Base-by-base conservation (phyloP, 1,140 invertebrate species). In the Asbolus verrucosus region DNA sequence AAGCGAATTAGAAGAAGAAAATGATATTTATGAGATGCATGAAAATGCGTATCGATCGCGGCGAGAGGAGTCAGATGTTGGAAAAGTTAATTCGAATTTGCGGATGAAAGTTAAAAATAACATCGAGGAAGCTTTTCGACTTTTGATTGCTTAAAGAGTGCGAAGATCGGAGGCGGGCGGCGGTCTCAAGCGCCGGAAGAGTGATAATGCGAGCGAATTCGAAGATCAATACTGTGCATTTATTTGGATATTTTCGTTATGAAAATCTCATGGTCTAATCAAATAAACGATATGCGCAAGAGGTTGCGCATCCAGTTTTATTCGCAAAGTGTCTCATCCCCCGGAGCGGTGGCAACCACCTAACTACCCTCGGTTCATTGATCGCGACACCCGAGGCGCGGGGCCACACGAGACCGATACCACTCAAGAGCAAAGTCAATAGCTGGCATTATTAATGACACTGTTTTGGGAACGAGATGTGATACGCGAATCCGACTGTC, bases 301-400 rank as follows among this genome's bases (percentile, higher is more conserved):
- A 63, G 39, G 41, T 63, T 63, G 61, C 61, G 61, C 61, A 63
- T 63, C 33, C 19, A 63, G 31, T 27, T 63, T 63, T 63, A 63
- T 63, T 63, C 33, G 61, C 36, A 15, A 63, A 63, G 33, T 63
- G 61, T 63, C 33, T 41, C 33, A 63, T 63, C 61, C 39, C 39
- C 39, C 27, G 39, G 39, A 63, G 21, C 33, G 61, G 61, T 19
- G 61, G 39, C 36, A 62, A 65, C 60, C 60, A 65, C 60, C 68
- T 65, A 65, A 65, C 68, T 65, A 65, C 39, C 65, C 50, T 61
- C 62, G 63, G 54, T 54, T 67, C 69, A 71, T 71, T 71, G 69
- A 71, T 71, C 69, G 69, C 63, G 41, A 67, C 69, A 71, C 69
- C 69, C 69, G 24, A 71, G 69, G 69, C 69, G 69, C 59, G 39